These are phyloP conservation scores for Semaprochilodus insignis DNA, from an alignment of 2,797 vertebrate species.

Conservation along the genomic window DNA sequence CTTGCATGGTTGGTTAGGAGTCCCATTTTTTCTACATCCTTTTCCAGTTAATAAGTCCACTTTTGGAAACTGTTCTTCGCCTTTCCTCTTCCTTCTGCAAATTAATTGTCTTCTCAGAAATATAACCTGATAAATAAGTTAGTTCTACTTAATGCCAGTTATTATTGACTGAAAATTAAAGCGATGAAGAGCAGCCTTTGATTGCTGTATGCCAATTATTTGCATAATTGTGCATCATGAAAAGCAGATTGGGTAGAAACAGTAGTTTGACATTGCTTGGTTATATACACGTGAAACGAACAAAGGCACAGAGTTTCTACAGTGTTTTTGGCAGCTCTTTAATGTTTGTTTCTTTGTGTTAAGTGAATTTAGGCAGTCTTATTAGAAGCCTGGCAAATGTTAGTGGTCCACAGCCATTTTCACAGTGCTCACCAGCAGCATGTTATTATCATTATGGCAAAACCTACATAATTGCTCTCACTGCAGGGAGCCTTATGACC, in stretches of 20 bases:
- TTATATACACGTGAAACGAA: neutral
- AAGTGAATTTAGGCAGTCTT: constrained; percentile 46
- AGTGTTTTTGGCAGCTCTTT: constrained; percentile 23
- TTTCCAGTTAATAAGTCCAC: no score
- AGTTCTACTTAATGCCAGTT: no score
- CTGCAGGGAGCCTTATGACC: constrained; percentile 58
- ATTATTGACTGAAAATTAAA: no score
- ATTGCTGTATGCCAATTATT: no score
- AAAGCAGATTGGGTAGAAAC: neutral
- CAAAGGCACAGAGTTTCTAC: neutral
- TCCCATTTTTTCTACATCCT: no score
- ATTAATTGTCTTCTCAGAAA: no score
- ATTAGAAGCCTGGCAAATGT: constrained; percentile 47
- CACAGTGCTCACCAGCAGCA: constrained; percentile 41
- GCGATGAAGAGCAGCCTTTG: no score
- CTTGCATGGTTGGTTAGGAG: no score
- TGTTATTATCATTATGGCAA: constrained; percentile 57
- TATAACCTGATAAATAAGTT: no score
- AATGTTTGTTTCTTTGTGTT: constrained; percentile 39
- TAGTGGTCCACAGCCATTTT: constrained; percentile 52
- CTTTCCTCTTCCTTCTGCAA: no score
- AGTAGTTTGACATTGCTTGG: no score
- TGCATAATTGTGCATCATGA: neutral
- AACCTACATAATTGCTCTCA: constrained; percentile 56
- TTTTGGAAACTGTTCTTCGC: no score